Evolutionary conservation across 2,797 vertebrate genomes (phyloP).

Genomic region (Aeoliscus strigatus): DNA sequence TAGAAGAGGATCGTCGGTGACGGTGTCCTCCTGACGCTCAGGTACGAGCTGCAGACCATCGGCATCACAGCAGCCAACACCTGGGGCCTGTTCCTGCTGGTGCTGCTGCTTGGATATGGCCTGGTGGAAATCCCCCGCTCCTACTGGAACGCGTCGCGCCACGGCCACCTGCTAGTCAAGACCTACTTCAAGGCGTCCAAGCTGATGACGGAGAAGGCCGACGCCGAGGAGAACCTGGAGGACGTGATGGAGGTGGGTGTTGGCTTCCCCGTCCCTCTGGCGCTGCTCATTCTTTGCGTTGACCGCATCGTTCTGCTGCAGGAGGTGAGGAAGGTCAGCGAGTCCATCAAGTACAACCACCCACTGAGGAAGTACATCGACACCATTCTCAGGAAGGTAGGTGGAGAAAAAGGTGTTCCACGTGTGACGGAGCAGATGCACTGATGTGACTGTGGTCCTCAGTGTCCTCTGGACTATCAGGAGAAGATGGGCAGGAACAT

Average conservation of each 20-base stretch:
- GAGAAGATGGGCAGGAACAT: conserved; percentile 98
- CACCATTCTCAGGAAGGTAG: conserved; percentile 92
- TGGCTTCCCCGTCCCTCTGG: too few relatives aligned
- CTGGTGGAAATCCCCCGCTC: conserved; percentile 95
- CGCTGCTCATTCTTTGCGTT: too few relatives aligned
- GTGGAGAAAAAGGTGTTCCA: too few relatives aligned
- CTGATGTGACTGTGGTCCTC: conserved; percentile 1
- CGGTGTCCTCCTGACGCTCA: conserved; percentile 32
- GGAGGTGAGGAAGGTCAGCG: conserved; percentile 95
- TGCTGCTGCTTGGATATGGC: conserved; percentile 90
- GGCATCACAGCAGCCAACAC: conserved; percentile 97
- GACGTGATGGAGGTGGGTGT: conserved; percentile 90
- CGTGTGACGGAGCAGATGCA: too few relatives aligned
- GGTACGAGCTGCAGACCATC: conserved; percentile 93
- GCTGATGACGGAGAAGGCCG: conserved; percentile 95
- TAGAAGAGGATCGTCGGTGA: too few relatives aligned
- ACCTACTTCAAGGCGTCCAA: conserved; percentile 97
- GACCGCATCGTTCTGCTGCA: conserved; percentile 47
- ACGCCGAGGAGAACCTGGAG: conserved; percentile 94
- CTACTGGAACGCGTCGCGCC: conserved; percentile 89
- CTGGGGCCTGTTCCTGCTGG: conserved; percentile 95
- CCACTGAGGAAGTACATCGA: conserved; percentile 92
- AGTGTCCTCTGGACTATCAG: conserved; percentile 94
- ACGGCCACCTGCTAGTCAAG: conserved; percentile 88
- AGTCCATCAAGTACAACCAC: conserved; percentile 94